These are phyloP conservation scores for Apamea anceps DNA, from an alignment of 2,888 invertebrate genomes.

Conservation along the genomic window DNA sequence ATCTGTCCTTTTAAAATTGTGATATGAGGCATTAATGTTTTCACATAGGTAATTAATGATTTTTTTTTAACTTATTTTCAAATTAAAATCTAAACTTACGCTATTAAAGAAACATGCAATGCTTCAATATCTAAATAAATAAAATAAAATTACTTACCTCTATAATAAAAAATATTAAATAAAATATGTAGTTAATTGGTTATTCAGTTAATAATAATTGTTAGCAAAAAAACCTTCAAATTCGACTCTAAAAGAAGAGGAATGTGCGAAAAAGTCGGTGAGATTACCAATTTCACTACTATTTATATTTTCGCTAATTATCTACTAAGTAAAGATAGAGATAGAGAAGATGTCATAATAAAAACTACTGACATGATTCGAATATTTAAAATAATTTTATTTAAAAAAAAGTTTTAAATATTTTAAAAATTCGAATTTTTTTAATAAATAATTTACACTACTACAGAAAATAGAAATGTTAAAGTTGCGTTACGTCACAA, in stretches of 20 bases:
- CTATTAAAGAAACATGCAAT: conserved; percentile 47
- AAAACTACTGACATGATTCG: conserved; percentile 22
- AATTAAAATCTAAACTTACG: not conserved
- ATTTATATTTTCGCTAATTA: conserved; percentile 8
- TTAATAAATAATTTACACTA: conserved; percentile 18
- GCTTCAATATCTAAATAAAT: conserved; percentile 15
- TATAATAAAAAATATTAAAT: conserved; percentile 8
- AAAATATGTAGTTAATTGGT: conserved; percentile 18
- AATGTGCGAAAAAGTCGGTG: conserved; percentile 88
- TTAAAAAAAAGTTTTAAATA: not conserved
- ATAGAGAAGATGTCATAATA: conserved; percentile 5
- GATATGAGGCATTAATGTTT: too few relatives aligned
- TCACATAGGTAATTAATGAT: too few relatives aligned
- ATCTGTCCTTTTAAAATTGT: not conserved
- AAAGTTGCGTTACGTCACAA: conserved; percentile 43
- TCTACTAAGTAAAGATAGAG: conserved; percentile 20
- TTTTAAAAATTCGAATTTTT: conserved; percentile 30
- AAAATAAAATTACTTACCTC: conserved; percentile 48
- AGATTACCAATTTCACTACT: conserved; percentile 27
- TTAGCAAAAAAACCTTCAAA: conserved; percentile 36
- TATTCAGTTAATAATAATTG: conserved; percentile 21
- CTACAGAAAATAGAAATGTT: conserved; percentile 42
- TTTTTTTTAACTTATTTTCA: not conserved
- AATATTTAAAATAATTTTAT: conserved; percentile 40
- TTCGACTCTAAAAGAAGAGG: conserved; percentile 73